Base-by-base conservation (phyloP, 2,113 vertebrate genomes). In the Etheostoma spectabile region DNA sequence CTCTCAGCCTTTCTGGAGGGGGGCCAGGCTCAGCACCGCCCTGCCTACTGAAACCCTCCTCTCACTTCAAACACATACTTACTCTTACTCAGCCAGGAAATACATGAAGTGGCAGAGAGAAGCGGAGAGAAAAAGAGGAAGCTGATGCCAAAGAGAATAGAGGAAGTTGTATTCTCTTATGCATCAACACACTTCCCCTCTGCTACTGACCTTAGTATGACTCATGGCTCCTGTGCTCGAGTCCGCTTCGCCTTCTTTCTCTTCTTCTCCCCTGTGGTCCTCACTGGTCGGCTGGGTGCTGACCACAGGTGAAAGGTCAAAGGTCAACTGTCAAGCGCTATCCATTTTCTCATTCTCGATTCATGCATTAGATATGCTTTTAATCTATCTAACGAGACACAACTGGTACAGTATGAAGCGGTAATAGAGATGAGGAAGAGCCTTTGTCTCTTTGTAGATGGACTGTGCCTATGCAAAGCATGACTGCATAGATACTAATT, bases 121-220 rank as follows among this genome's bases (percentile, higher is more conserved):
- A 51, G 2, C 38, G 57, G 33, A 45, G 61, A 75, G 8, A 55
- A 33, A 82, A 80, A 82, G 78, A 73, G 84, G 84, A 90, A 88
- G 60, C 24, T 45, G 18, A 15, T 51, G 53, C 79, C 42, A 6
- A 74, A 82, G 55, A 79, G 27, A 79, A 80, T 0, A 82, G 78
- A 89, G 86, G 91, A 89, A 93, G 85, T 77, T 49, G 13, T 22
- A 21, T 11, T 56, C 74, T 45, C 24, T 61, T 18, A 3, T 57
- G 61, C 69, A 69, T 69, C 56, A 10, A 74, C 70, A 68, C 35
- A 81, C 68, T 89, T 91, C 83, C 71, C 55, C 52, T 74, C 64
- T 72, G 52, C 10, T 33, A 96, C 97, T 95, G 79, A 98, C 97
- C 93, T 96, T 91, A 1, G 86, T 68, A 24, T 89, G 80, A 85